Conservation (phyloP, 2,113 vertebrate species). For the Lophius piscatorius region DNA sequence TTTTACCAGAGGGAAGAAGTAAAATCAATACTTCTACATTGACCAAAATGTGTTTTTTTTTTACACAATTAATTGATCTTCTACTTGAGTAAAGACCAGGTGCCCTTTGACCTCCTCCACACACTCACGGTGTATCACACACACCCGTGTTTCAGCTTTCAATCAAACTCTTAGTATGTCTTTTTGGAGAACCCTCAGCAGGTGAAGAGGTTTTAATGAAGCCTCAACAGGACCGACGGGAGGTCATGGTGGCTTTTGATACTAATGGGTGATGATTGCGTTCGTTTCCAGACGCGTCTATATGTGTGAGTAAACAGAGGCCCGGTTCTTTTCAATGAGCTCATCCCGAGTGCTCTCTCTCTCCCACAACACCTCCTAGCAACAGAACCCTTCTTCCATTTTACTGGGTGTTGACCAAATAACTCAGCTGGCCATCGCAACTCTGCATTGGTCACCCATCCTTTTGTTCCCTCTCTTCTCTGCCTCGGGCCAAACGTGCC, state of each 20-base stretch:
- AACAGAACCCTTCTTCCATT: constrained; percentile 71
- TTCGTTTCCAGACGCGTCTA: constrained; percentile 64
- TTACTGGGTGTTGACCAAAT: constrained; percentile 76
- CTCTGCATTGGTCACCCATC: constrained; percentile 67
- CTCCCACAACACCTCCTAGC: constrained; percentile 73
- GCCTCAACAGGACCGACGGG: constrained; percentile 44
- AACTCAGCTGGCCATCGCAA: constrained; percentile 71
- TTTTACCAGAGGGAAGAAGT: no score
- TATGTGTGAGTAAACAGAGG: constrained; percentile 72
- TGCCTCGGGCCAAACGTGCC: constrained; percentile 73
- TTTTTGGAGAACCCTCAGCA: constrained; percentile 42
- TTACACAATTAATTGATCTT: no score
- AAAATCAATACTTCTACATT: no score
- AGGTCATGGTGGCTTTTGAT: constrained; percentile 68
- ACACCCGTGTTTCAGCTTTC: constrained; percentile 3
- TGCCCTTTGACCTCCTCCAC: no score
- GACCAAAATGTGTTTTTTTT: no score
- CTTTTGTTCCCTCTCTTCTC: constrained; percentile 70
- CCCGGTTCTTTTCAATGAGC: constrained; percentile 69
- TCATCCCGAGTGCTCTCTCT: constrained; percentile 62
- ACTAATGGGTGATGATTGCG: constrained; percentile 72
- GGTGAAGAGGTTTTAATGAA: constrained; percentile 59
- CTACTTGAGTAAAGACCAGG: no score
- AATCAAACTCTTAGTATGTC: constrained; percentile 28
- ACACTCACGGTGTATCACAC: no score